Evolutionary conservation across 2,888 invertebrate genomes (phyloP).

Genomic region (Lottia scabra): DNA sequence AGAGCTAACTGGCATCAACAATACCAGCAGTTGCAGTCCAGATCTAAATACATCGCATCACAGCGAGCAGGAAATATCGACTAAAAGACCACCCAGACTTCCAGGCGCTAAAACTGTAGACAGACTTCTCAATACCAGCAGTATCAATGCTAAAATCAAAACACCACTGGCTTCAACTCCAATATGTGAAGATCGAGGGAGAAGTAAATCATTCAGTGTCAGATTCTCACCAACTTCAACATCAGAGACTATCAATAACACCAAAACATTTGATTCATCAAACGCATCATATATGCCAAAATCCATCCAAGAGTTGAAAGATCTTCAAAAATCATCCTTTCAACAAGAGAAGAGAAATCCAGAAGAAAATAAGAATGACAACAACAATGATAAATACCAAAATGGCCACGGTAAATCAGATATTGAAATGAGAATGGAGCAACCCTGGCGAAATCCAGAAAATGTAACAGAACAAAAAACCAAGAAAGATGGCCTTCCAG

Average conservation of each 20-base stretch:
- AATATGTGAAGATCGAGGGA: not conserved
- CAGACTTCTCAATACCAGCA: not conserved
- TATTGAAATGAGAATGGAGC: too few relatives aligned
- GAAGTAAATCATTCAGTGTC: not conserved
- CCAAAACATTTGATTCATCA: not conserved
- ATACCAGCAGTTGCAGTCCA: not conserved
- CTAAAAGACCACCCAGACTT: not conserved
- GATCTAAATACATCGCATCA: not conserved
- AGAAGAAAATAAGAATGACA: too few relatives aligned
- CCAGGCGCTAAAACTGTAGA: not conserved
- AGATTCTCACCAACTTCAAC: not conserved
- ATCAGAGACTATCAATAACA: not conserved
- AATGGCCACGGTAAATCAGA: too few relatives aligned
- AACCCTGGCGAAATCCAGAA: too few relatives aligned
- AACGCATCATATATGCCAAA: not conserved
- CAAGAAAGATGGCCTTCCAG: too few relatives aligned
- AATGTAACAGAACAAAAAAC: too few relatives aligned
- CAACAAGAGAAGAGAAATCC: too few relatives aligned
- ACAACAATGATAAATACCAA: too few relatives aligned
- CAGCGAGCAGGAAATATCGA: not conserved
- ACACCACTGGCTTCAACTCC: not conserved
- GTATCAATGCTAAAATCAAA: not conserved
- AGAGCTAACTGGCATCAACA: not conserved
- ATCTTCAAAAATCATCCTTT: not conserved
- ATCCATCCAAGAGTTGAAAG: not conserved